phyloP scores from a whole-genome alignment of 2,113 vertebrate genomes.

The Acrocephalus kingi region DNA sequence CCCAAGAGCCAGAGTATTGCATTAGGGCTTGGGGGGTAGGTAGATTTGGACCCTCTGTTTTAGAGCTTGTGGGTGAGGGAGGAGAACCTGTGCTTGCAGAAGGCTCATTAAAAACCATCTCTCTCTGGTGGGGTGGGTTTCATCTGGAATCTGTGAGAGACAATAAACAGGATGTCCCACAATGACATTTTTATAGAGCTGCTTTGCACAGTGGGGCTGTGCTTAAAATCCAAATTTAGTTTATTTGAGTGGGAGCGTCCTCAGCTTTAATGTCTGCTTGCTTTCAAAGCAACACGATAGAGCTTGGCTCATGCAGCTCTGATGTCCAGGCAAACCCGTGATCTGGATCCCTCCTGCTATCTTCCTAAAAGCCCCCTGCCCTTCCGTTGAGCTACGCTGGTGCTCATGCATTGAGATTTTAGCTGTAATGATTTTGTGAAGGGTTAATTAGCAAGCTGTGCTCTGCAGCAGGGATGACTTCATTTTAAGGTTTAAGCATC shows the following conservation, averaged over 20 bases:
- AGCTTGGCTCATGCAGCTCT: background rate
- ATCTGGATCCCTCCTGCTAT: background rate
- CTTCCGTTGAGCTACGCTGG: rapidly evolving
- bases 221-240: constrained; percentile 35
- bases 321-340: background rate
- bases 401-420: background rate
- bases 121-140: background rate
- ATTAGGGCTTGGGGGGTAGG: background rate
- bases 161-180: constrained; percentile 30
- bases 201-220: background rate
- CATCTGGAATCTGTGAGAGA: background rate
- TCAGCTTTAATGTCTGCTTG: background rate
- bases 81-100: background rate
- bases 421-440: background rate
- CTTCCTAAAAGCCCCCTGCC: background rate
- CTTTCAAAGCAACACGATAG: background rate
- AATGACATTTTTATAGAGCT: constrained; percentile 41
- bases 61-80: background rate
- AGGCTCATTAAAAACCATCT: background rate
- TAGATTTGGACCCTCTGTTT: background rate
- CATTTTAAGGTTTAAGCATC: constrained; percentile 27
- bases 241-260: constrained; percentile 20
- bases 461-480: constrained; percentile 2
- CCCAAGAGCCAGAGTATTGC: background rate
- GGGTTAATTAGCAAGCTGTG: constrained; percentile 7